Conservation (phyloP, 2,888 invertebrate genomes). For the Drosophila birchii region DNA sequence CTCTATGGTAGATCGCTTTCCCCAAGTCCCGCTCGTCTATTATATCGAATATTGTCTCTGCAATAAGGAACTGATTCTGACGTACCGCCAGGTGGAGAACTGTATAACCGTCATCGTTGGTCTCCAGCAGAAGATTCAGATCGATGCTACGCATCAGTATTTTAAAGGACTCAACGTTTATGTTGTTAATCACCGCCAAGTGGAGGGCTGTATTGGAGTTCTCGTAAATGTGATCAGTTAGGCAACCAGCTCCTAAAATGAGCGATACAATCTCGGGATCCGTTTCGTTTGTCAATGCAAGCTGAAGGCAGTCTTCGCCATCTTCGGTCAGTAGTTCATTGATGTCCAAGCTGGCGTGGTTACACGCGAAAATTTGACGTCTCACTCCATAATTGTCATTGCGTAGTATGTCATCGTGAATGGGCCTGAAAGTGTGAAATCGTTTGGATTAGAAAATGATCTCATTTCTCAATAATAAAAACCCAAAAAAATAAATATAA, state of each 20-base stretch:
- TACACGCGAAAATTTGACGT: slow-evolving; percentile 71
- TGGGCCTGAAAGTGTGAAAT: slow-evolving; percentile 61
- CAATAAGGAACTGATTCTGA: slow-evolving; percentile 73
- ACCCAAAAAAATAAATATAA: not conserved
- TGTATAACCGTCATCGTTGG: slow-evolving; percentile 82
- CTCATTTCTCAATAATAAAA: not conserved
- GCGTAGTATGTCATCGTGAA: slow-evolving; percentile 69
- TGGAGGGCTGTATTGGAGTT: slow-evolving; percentile 81
- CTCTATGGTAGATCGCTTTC: slow-evolving; percentile 52
- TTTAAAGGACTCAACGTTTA: slow-evolving; percentile 63
- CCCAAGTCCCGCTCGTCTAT: slow-evolving; percentile 72
- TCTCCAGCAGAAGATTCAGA: slow-evolving; percentile 65
- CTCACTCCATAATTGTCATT: slow-evolving; percentile 57
- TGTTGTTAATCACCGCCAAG: slow-evolving; percentile 78
- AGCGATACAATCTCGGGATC: slow-evolving; percentile 64
- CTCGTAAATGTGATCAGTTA: slow-evolving; percentile 70
- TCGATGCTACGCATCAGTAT: slow-evolving; percentile 71
- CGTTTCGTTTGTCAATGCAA: slow-evolving; percentile 75
- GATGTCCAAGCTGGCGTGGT: slow-evolving; percentile 53
- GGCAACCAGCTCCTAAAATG: slow-evolving; percentile 63
- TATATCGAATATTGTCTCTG: slow-evolving; percentile 74
- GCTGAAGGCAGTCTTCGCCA: slow-evolving; percentile 77
- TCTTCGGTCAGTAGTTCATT: slow-evolving; percentile 68
- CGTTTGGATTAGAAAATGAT: not conserved
- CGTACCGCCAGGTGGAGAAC: slow-evolving; percentile 80